These are phyloP conservation scores for Monochamus saltuarius DNA, from an alignment of 1,140 invertebrate species.

Conservation along the genomic window DNA sequence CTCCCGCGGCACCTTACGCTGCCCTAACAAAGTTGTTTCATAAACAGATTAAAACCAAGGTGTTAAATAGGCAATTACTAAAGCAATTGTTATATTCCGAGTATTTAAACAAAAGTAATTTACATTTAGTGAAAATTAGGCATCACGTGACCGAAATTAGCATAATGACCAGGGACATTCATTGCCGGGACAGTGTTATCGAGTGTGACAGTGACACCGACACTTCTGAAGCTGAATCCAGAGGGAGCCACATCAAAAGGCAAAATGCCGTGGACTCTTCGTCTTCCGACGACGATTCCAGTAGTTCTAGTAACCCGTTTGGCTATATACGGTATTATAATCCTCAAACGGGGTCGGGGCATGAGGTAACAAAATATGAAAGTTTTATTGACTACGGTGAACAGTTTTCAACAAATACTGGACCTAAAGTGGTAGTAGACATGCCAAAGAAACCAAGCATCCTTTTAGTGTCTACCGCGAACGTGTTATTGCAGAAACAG, in stretches of 20 bases:
- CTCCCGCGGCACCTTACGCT: slow-evolving; percentile 66
- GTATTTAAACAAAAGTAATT: slow-evolving; percentile 57
- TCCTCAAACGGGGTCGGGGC: slow-evolving; percentile 45
- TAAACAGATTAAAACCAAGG: slow-evolving; percentile 68
- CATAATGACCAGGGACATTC: slow-evolving; percentile 56
- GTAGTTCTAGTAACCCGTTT: slow-evolving; percentile 57
- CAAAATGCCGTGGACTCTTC: slow-evolving; percentile 60
- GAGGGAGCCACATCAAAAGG: slow-evolving; percentile 52
- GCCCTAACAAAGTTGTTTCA: slow-evolving; percentile 74
- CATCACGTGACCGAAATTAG: slow-evolving; percentile 59
- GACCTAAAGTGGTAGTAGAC: slow-evolving; percentile 28
- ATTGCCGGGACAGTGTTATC: slow-evolving; percentile 56
- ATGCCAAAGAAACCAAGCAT: slow-evolving; percentile 42
- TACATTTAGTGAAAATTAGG: slow-evolving; percentile 55
- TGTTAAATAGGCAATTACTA: slow-evolving; percentile 69
- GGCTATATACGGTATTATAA: slow-evolving; percentile 66
- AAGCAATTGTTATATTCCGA: slow-evolving; percentile 71
- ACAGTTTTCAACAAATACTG: slow-evolving; percentile 8
- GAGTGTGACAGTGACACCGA: slow-evolving; percentile 55
- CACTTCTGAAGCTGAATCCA: slow-evolving; percentile 49
- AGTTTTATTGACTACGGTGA: slow-evolving; percentile 56
- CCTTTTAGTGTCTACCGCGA: slow-evolving; percentile 54
- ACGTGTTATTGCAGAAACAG: slow-evolving; percentile 51
- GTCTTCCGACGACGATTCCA: slow-evolving; percentile 44
- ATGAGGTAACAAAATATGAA: slow-evolving; percentile 45